A percentile compares a stretch with the other conserved stretches of the same genome.
These are phyloP conservation scores for Melanaphis sacchari DNA, from an alignment of 1,140 invertebrate genomes.

Conservation along the genomic window DNA sequence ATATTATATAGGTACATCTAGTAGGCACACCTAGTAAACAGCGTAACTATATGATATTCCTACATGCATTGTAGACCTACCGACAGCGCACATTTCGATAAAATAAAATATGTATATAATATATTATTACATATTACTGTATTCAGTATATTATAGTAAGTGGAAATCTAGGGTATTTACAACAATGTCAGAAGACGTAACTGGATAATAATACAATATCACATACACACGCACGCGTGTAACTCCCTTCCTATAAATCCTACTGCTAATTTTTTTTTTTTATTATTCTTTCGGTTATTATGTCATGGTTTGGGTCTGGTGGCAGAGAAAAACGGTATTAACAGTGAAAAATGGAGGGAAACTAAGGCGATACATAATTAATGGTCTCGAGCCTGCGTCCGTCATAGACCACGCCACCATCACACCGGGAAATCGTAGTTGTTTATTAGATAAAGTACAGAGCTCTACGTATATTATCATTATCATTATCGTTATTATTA, in stretches of 20 bases:
- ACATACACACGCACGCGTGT: background rate
- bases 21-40: background rate
- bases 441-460: background rate
- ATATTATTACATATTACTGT: background rate
- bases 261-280: background rate
- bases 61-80: background rate
- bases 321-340: background rate
- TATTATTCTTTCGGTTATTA: conserved; percentile 1
- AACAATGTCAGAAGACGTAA: conserved; percentile 41
- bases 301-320: background rate
- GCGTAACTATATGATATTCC: background rate
- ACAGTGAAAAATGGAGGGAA: conserved; percentile 35
- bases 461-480: background rate
- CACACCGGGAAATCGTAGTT: background rate
- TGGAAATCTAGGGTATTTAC: background rate
- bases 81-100: background rate
- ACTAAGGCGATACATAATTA: conserved; percentile 31
- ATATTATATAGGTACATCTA: background rate
- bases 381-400: background rate
- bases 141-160: background rate
- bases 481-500: background rate
- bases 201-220: background rate
- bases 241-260: background rate
- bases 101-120: background rate
- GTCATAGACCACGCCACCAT: conserved; percentile 8